These are phyloP conservation scores for Solenopsis invicta DNA, from an alignment of 1,140 invertebrate genomes.

Conservation along the genomic window DNA sequence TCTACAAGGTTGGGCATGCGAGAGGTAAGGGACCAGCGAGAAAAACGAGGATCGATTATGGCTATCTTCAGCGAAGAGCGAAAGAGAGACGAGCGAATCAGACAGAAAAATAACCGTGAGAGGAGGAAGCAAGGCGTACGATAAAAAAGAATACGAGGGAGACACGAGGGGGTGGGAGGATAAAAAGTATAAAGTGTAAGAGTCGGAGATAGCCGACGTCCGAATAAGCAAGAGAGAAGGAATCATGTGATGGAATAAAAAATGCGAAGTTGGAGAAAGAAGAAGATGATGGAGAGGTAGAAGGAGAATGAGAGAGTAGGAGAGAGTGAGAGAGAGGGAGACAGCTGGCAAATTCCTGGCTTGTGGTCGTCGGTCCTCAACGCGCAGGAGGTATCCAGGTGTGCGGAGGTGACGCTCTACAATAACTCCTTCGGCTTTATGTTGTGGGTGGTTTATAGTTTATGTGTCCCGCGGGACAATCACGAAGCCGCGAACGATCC, in stretches of 20 bases:
- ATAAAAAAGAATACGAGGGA: slow-evolving; percentile 37
- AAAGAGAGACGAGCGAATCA: slow-evolving; percentile 40
- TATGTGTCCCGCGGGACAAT: slow-evolving; percentile 82
- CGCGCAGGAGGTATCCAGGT: slow-evolving; percentile 78
- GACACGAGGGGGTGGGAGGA: slow-evolving; percentile 36
- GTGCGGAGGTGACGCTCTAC: slow-evolving; percentile 82
- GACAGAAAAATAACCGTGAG: slow-evolving; percentile 29
- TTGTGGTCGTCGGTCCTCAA: slow-evolving; percentile 66
- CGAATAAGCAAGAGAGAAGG: background rate
- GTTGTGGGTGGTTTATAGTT: slow-evolving; percentile 84
- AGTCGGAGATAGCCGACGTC: slow-evolving; percentile 1
- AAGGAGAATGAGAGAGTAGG: background rate
- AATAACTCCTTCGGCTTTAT: slow-evolving; percentile 85
- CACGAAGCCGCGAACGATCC: slow-evolving; percentile 77
- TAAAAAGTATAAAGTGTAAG: slow-evolving; percentile 19
- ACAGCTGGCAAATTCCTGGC: slow-evolving; percentile 79
- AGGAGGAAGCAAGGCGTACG: slow-evolving; percentile 2
- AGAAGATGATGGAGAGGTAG: background rate
- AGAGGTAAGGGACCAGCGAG: background rate
- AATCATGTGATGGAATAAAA: slow-evolving; percentile 53
- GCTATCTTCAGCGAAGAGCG: slow-evolving; percentile 27
- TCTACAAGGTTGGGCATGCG: slow-evolving; percentile 66
- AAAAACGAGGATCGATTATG: slow-evolving; percentile 28
- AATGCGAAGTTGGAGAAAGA: slow-evolving; percentile 1
- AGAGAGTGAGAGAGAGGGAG: background rate